phyloP scores from a whole-genome alignment of 1,140 invertebrate species.

The Ceratina australensis region DNA sequence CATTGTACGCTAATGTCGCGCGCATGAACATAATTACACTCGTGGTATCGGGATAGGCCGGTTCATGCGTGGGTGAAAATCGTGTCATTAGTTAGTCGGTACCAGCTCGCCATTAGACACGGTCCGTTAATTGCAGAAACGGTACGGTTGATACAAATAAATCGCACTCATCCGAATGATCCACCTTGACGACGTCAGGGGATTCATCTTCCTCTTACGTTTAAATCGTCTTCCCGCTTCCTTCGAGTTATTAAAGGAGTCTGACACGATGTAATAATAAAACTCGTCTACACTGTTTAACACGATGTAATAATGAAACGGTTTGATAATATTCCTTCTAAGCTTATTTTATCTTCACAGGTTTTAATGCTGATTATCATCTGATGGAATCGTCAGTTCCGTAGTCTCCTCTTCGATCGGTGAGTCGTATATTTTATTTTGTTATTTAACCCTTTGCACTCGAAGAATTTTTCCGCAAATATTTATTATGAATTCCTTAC shows the following conservation, averaged over 20 bases:
- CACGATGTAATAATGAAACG: too few relatives aligned
- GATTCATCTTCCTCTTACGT: background rate
- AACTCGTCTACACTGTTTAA: too few relatives aligned
- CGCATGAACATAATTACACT: conserved; percentile 58
- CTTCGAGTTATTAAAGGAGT: background rate
- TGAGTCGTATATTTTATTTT: too few relatives aligned
- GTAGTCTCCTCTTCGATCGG: too few relatives aligned
- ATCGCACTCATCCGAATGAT: conserved; percentile 3
- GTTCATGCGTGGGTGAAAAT: conserved; percentile 62
- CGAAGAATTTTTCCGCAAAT: too few relatives aligned
- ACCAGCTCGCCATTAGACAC: conserved; percentile 53
- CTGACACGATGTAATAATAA: too few relatives aligned
- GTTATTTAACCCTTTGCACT: too few relatives aligned
- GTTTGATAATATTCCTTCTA: too few relatives aligned
- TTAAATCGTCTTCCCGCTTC: background rate
- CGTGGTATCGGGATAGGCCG: conserved; percentile 53
- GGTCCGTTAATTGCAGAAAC: conserved; percentile 54
- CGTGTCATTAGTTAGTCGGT: conserved; percentile 59
- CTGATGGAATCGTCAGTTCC: too few relatives aligned
- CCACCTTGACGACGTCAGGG: background rate
- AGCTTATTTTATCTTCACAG: too few relatives aligned
- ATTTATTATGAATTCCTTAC: too few relatives aligned
- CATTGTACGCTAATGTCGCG: conserved; percentile 65
- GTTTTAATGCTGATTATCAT: too few relatives aligned
- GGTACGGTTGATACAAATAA: background rate